Base-by-base conservation (phyloP, 2,888 invertebrate genomes). In the Drosophila nigricruria region DNA sequence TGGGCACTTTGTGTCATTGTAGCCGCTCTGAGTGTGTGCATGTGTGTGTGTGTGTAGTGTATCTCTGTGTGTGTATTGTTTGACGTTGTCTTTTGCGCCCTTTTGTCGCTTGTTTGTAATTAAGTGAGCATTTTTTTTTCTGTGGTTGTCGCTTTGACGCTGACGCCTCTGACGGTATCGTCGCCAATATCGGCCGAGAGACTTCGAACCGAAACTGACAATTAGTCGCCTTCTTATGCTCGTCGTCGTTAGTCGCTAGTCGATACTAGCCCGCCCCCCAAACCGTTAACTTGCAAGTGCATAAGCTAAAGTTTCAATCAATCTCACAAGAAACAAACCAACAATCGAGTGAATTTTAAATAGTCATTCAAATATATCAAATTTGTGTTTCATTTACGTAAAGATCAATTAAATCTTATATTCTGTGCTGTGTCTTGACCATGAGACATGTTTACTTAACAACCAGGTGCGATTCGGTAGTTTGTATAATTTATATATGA, bases 211-310 rank as follows among this genome's bases (percentile, higher is more conserved):
- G 78, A 85, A 84, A 84, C 74, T 84, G 81, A 89, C 88, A 91
- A 91, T 91, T 92, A 92, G 92, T 92, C 91, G 92, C 90, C 88
- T 89, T 91, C 90, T 91, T 91, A 87, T 88, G 91, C 90, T 92
- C 92, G 88, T 88, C 91, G 92, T 86, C 91, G 87, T 90, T 89
- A 92, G 92, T 49, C 49, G 49, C 18, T 49, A 49, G 47, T 92
- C 86, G 92, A 72, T 84, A 79, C 73, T 78, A 78, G 75, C 64
- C 88, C 86, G 68, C 70, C 81, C 57, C 36, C 86, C 68, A 20
- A 30, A 58, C 77, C 47, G 36, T 73, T 70, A 70, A 61, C 58
- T 66, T 68, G 34, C 56, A 49, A 67, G 62, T 79, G 38, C 18
- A 16, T 6, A 47, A 38, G 18, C 57, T 54, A 25, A n/a, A 36